Conservation (phyloP, 2,113 vertebrate genomes). For the Tetraodon nigroviridis region DNA sequence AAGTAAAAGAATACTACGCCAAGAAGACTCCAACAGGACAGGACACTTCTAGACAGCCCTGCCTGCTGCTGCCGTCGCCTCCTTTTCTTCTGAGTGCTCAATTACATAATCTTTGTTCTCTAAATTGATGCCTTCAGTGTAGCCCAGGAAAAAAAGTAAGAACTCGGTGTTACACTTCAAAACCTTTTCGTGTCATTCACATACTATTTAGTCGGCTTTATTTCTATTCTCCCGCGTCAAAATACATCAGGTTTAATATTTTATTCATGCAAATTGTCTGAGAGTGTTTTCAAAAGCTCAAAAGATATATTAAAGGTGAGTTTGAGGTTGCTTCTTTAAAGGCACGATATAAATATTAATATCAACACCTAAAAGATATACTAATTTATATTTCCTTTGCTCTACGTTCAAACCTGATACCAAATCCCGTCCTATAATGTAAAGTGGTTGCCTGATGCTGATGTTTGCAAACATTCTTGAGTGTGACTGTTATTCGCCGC, state of each 20-base stretch:
- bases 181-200: slow-evolving; percentile 35
- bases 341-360: slow-evolving; percentile 9
- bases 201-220: slow-evolving; percentile 21
- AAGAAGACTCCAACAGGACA: not conserved
- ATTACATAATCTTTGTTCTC: slow-evolving; percentile 33
- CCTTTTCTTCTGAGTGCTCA: slow-evolving; percentile 22
- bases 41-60: not conserved
- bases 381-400: too few relatives aligned
- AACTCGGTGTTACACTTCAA: slow-evolving; percentile 44
- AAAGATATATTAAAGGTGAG: too few relatives aligned
- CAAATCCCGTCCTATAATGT: slow-evolving; percentile 19
- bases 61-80: slow-evolving; percentile 9
- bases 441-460: slow-evolving; percentile 10
- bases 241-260: slow-evolving; percentile 6
- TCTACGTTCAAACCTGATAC: too few relatives aligned
- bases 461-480: slow-evolving; percentile 28
- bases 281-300: not conserved
- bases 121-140: slow-evolving; percentile 44
- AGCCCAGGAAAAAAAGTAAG: slow-evolving; percentile 33
- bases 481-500: slow-evolving; percentile 26
- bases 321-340: not conserved
- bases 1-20: not conserved
- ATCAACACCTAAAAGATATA: not conserved
- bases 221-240: slow-evolving; percentile 21
- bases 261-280: not conserved